phyloP scores from a whole-genome alignment of 64 coral and sea anemone genomes.

The Astreopora myriophthalma region DNA sequence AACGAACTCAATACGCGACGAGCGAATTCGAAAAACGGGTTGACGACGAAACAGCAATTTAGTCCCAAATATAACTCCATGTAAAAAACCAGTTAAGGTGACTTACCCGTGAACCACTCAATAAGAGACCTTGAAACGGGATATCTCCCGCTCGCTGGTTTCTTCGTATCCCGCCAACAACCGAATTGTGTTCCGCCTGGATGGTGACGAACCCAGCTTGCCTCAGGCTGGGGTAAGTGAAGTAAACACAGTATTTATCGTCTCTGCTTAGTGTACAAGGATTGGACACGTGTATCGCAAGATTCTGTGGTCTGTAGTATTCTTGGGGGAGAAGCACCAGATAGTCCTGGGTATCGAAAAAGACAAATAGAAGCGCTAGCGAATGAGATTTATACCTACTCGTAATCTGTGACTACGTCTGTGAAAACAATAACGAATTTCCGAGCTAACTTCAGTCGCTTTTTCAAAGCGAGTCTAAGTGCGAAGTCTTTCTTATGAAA shows the following conservation, averaged over 20 bases:
- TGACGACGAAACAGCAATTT: too few species aligned
- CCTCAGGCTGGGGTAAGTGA: constrained; percentile 50
- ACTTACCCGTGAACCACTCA: constrained; percentile 38
- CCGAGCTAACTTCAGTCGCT: too few species aligned
- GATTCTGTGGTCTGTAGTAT: constrained; percentile 74
- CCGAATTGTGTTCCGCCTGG: constrained; percentile 57
- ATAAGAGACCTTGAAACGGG: constrained; percentile 20
- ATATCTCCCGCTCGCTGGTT: constrained; percentile 2
- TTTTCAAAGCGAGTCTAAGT: too few species aligned
- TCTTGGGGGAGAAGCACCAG: constrained; percentile 90
- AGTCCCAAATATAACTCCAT: too few species aligned
- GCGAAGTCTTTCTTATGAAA: too few species aligned
- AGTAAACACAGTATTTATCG: constrained; percentile 70
- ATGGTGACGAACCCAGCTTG: constrained; percentile 42
- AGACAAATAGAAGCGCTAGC: neutral
- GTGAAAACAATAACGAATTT: too few species aligned
- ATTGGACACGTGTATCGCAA: constrained; percentile 63
- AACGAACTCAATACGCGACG: too few species aligned
- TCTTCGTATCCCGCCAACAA: constrained; percentile 29
- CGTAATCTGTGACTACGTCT: neutral
- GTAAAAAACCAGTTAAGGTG: neutral
- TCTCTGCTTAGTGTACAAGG: constrained; percentile 69
- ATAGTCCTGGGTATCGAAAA: constrained; percentile 81
- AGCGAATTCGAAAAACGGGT: too few species aligned
- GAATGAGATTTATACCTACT: neutral